Evolutionary conservation across 2,888 invertebrate genomes (phyloP).

Genomic region (Tetramorium bicarinatum): DNA sequence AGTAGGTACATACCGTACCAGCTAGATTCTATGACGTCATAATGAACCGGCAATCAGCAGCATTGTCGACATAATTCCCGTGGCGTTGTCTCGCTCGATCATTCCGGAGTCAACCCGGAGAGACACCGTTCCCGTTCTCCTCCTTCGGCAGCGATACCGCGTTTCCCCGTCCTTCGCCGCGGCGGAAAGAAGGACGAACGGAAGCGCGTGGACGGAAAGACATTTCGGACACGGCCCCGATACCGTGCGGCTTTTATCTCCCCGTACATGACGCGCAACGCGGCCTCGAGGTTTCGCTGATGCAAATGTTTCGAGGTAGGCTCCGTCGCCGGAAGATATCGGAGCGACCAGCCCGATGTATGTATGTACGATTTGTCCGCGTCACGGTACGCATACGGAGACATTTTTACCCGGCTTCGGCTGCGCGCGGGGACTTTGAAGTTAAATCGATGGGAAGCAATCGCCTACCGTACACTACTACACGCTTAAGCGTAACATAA

Average conservation of each 20-base stretch:
- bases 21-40: constrained; percentile 86
- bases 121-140: constrained; percentile 75
- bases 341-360: not conserved
- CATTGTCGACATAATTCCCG: constrained; percentile 86
- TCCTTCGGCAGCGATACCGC: constrained; percentile 68
- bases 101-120: constrained; percentile 66
- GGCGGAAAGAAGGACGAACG: not conserved
- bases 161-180: not conserved
- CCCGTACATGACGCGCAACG: not conserved
- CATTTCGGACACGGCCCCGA: not conserved
- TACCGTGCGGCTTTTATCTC: not conserved
- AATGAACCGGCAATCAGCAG: constrained; percentile 85
- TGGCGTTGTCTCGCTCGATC: constrained; percentile 83
- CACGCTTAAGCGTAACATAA: not conserved
- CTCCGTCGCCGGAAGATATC: not conserved
- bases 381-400: constrained; percentile 74
- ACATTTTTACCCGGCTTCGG: constrained; percentile 64
- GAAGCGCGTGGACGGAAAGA: not conserved
- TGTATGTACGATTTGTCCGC: constrained; percentile 79
- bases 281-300: too few relatives aligned
- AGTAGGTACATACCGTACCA: constrained; percentile 78
- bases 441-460: constrained; percentile 78
- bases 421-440: constrained; percentile 71
- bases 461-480: too few relatives aligned
- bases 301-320: not conserved